These are phyloP conservation scores for Antheraea assamensis DNA, from an alignment of 2,888 invertebrate species.

Conservation along the genomic window DNA sequence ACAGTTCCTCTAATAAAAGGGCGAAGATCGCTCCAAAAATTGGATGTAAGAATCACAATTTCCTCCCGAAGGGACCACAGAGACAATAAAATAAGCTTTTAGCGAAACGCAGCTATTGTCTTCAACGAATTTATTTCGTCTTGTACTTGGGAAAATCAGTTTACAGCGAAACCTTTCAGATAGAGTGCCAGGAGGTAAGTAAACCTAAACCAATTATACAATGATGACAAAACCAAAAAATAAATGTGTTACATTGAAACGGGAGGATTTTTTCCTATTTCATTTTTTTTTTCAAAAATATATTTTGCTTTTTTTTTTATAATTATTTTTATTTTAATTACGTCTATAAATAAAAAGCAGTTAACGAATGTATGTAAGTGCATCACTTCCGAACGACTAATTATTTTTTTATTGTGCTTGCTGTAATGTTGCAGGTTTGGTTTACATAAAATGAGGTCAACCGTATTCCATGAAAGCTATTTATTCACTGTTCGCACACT, in stretches of 20 bases:
- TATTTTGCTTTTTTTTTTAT: neutral
- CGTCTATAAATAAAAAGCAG: neutral
- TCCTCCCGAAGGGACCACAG: slow-evolving; percentile 14
- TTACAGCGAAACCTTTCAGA: slow-evolving; percentile 60
- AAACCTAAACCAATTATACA: slow-evolving; percentile 63
- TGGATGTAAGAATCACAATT: neutral
- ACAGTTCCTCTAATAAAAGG: neutral
- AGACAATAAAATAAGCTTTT: slow-evolving; percentile 28
- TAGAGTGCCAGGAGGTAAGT: slow-evolving; percentile 52
- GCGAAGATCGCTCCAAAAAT: neutral
- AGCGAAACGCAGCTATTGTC: slow-evolving; percentile 24
- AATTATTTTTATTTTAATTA: neutral
- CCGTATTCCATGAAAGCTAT: no score
- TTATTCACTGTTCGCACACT: no score
- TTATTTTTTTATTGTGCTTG: no score
- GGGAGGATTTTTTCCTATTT: neutral
- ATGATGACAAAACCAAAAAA: slow-evolving; percentile 33
- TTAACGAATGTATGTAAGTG: no score
- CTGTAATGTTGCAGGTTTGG: no score
- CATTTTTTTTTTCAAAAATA: neutral
- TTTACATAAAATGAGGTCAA: no score
- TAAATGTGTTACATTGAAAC: neutral
- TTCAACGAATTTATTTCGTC: slow-evolving; percentile 19
- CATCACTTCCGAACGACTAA: no score
- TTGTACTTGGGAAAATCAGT: slow-evolving; percentile 49